Evolutionary conservation across 2,113 vertebrate species (phyloP).

Genomic region (Athene cunicularia): DNA sequence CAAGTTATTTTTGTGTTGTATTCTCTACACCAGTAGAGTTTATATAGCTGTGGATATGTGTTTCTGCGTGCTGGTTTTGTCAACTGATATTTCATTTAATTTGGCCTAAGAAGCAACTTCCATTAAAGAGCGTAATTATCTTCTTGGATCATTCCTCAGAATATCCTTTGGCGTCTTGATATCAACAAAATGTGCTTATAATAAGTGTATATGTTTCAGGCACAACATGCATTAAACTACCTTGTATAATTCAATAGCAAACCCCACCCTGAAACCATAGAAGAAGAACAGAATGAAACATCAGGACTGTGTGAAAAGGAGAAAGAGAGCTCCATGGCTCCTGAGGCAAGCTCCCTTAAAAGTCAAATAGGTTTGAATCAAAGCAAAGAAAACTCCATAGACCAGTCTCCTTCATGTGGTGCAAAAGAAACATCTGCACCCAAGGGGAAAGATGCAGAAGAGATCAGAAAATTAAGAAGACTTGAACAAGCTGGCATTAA

Average conservation of each 20-base stretch:
- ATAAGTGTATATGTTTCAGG: neutral
- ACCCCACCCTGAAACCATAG: constrained; percentile 74
- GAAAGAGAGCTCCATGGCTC: neutral
- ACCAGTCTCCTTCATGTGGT: constrained; percentile 42
- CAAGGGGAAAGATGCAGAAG: constrained; percentile 71
- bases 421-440: constrained; percentile 21
- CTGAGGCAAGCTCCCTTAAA: neutral
- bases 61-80: neutral
- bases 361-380: constrained; percentile 2
- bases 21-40: neutral
- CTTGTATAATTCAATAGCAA: constrained; percentile 79
- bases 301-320: constrained; percentile 60
- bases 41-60: neutral
- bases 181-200: neutral
- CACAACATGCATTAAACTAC: constrained; percentile 29
- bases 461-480: constrained; percentile 81
- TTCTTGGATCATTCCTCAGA: neutral
- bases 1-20: neutral
- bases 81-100: neutral
- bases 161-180: neutral
- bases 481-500: constrained; percentile 90
- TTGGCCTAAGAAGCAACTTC: neutral
- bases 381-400: constrained; percentile 48
- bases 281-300: constrained; percentile 78
- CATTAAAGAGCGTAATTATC: neutral